Evolutionary conservation across 2,888 invertebrate genomes (phyloP), one percentile per base, ranked within the genome.

Genomic region (Pachliopta kotzebuea): DNA sequence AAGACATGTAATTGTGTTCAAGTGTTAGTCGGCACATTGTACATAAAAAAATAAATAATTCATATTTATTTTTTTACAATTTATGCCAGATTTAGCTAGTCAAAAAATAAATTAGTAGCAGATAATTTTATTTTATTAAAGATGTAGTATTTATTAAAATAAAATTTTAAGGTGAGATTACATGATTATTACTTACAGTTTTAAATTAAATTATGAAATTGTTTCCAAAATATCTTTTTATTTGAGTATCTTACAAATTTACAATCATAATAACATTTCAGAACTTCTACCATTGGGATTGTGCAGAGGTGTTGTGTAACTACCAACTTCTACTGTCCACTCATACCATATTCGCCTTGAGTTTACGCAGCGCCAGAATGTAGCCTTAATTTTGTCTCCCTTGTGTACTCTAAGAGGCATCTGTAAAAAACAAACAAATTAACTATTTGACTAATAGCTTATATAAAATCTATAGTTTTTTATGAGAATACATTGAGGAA

Each of bases 271-370:
- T 65, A 90, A 76, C 91, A 91, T 91, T 80, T 90, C 90, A 11
- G 90, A 86, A 75, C 89, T 88, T 54, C 80, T 77, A 31, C 91
- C 91, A 69, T 86, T 85, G 14, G 78, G 69, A 67, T 91, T 91
- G 69, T 91, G 91, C 50, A 90, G 68, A 9, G 80, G 76, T 45
- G 88, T 85, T 18, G 79, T 76, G 3, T 73, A 77, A 29, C 80
- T 79, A 14, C 85, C 88, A 3, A 86, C 88, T 74, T 85, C 81
- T 1, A 85, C 92, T 72, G 95, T 94, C 98, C 98, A 99, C 84
- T 99, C 98, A 78, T 99, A 99, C 99, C 99, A 99, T 14, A 99
- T 98, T 80, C 96, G 95, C 69, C 96, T 95, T 4, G 93, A 81
- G 68, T 94, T 95, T 61, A 95, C 94, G 69, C 95, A 94, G 37